Evolutionary conservation across 2,113 vertebrate genomes (phyloP).

Genomic region (Oreocharis arfaki): DNA sequence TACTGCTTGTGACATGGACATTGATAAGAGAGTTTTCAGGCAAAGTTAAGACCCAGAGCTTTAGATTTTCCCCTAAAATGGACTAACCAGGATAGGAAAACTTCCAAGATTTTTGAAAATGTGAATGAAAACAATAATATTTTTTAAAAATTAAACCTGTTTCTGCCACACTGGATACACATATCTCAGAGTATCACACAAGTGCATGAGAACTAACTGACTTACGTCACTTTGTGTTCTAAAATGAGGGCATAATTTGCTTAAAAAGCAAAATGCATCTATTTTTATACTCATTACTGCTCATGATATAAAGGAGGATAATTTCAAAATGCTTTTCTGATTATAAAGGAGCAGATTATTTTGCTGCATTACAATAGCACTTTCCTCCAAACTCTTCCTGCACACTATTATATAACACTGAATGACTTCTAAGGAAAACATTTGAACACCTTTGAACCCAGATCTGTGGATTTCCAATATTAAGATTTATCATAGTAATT

Average conservation of each 20-base stretch:
- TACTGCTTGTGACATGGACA: background rate
- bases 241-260: background rate
- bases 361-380: background rate
- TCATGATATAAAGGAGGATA: background rate
- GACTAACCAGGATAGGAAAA: background rate
- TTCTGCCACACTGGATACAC: background rate
- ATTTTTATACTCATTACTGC: background rate
- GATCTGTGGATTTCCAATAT: background rate
- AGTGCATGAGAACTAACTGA: background rate
- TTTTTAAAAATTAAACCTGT: background rate
- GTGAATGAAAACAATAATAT: background rate
- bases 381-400: background rate
- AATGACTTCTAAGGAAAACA: background rate
- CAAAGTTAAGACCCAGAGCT: background rate
- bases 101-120: background rate
- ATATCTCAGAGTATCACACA: background rate
- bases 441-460: background rate
- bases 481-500: background rate
- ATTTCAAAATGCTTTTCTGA: background rate
- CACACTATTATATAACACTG: background rate
- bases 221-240: background rate
- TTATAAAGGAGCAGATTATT: background rate
- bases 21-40: background rate
- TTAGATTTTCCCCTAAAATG: slow-evolving; percentile 7
- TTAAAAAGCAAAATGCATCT: background rate